These are phyloP conservation scores for Zoanthus solanderi DNA, from an alignment of 92 coral and sea anemone species.

Conservation along the genomic window DNA sequence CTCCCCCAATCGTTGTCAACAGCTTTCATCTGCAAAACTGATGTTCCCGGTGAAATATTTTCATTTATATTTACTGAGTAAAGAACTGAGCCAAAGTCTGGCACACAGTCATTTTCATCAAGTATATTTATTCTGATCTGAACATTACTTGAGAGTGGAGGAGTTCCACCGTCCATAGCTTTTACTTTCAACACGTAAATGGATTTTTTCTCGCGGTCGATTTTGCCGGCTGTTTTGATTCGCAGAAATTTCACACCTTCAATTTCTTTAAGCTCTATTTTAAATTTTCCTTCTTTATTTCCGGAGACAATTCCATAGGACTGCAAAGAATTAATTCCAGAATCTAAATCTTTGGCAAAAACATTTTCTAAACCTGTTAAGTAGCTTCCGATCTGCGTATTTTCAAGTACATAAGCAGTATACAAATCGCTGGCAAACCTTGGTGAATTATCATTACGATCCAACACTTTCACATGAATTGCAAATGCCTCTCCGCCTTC, in stretches of 20 bases:
- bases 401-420: conserved; percentile 75
- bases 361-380: conserved; percentile 89
- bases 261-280: conserved; percentile 72
- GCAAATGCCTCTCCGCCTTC: conserved; percentile 77
- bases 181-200: conserved; percentile 86
- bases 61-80: conserved; percentile 80
- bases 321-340: conserved; percentile 74
- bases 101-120: conserved; percentile 87
- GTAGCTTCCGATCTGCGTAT: conserved; percentile 73
- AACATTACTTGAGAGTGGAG: conserved; percentile 69
- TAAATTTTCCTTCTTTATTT: conserved; percentile 88
- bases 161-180: conserved; percentile 84
- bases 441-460: conserved; percentile 89
- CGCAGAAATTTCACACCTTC: conserved; percentile 86
- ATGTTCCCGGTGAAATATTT: conserved; percentile 75
- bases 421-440: conserved; percentile 86
- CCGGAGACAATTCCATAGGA: conserved; percentile 86
- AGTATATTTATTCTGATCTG: conserved; percentile 87
- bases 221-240: conserved; percentile 75
- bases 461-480: conserved; percentile 75
- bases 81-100: conserved; percentile 74
- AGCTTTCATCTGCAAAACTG: conserved; percentile 88
- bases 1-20: conserved; percentile 77
- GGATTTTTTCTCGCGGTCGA: conserved; percentile 87
- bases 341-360: conserved; percentile 87